These are phyloP conservation scores for Lymantria monacha DNA, from an alignment of 2,888 invertebrate species.

Conservation along the genomic window DNA sequence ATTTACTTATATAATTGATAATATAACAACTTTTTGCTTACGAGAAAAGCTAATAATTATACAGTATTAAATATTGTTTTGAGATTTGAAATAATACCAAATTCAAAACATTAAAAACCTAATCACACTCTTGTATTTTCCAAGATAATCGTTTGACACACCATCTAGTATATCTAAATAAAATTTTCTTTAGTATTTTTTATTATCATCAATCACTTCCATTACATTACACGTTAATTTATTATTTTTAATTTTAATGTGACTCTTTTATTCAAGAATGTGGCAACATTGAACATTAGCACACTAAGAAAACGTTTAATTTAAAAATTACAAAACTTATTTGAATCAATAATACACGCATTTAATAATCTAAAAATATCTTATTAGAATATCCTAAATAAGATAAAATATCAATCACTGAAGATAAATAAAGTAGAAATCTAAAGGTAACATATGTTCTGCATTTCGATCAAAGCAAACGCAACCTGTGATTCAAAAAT, in stretches of 20 bases:
- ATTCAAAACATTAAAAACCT: background rate
- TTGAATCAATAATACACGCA: too few species aligned
- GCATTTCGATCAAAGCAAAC: too few species aligned
- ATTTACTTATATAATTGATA: background rate
- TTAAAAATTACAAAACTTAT: too few species aligned
- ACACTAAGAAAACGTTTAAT: background rate
- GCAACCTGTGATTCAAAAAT: too few species aligned
- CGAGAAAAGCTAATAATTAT: background rate
- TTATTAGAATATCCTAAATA: too few species aligned
- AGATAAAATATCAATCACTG: too few species aligned
- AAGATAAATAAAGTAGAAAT: too few species aligned
- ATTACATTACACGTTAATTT: constrained; percentile 31
- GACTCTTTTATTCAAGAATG: constrained; percentile 8
- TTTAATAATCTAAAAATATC: too few species aligned
- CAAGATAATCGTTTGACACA: constrained; percentile 15
- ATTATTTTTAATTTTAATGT: constrained; percentile 9
- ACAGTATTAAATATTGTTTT: background rate
- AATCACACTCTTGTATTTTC: background rate
- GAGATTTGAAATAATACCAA: background rate
- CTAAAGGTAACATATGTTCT: too few species aligned
- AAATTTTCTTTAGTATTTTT: constrained; percentile 22
- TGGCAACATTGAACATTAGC: constrained; percentile 15
- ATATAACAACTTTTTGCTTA: background rate
- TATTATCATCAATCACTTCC: constrained; percentile 38
- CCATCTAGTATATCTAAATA: constrained; percentile 33